Base-by-base conservation (phyloP, 2,888 invertebrate species). In the Galerucella nymphaeae region DNA sequence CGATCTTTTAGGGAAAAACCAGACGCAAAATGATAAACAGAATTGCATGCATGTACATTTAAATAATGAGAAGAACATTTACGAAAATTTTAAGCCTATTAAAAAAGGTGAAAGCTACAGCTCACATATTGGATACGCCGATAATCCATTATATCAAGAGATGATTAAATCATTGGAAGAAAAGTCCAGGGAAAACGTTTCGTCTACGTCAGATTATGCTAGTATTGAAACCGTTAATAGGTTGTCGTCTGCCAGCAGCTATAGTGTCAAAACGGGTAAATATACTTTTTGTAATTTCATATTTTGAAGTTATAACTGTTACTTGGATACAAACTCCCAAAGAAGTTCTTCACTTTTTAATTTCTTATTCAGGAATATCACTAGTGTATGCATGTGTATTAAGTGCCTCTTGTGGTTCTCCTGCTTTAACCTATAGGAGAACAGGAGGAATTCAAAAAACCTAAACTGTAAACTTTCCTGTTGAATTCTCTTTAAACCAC, bases 181-280 rank as follows among this genome's bases (percentile, higher is more conserved):
- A 77, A 84, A 82, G 38, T 86, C 85, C 2, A 90, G 90, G 73
- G 87, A 87, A 68, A 90, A 90, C 74, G 82, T 89, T 74, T 92
- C 92, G 0, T 92, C 92, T 0, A 93, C 93, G 1, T 93, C 93
- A 5, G 93, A 93, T 82, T 94, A 93, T 84, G 93, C 92, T 68
- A 93, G 93, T 82, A 92, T 93, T 64, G 93, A 93, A 84, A 89
- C 90, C 0, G 90, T 92, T 23, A 90, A 90, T 83, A 84, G 90
- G 45, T 82, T 89, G 59, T 88, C 90, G 3, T 89, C 89, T 0
- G 87, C 87, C 20, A 88, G 87, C 75, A 87, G 85, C 76, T 87
- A 87, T 76, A 88, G 87, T 73, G 84, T 86, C 30, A 86, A 86
- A 76, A 85, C 85, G 5, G 84, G 84, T 71, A 65, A 63, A 48